Base-by-base conservation (phyloP, 2,113 vertebrate species). In the Saimiri boliviensis region DNA sequence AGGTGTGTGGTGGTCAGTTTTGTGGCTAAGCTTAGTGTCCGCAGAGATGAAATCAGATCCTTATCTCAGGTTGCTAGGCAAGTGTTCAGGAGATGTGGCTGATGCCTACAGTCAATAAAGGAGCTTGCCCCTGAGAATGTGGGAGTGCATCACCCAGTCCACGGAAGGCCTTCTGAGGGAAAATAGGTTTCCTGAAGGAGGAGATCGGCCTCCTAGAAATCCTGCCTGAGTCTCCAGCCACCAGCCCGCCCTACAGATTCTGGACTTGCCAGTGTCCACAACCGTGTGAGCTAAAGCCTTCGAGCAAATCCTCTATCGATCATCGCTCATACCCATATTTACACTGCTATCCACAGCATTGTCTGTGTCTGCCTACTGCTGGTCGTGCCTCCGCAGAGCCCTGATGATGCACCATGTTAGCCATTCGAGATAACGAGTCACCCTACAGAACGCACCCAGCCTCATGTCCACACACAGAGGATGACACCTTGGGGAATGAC, bases 201-300 rank as follows among this genome's bases (percentile, higher is more conserved):
- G 20, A 66, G 35, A 42, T 54, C 20, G 42, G 71, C 56, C 58
- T 49, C 23, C 5, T 27, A 66, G 42, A 68, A 13, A n/a, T 45
- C 37, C 14, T 27, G 0, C 76, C 19, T 5, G 47, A 71, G 74
- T 16, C 54, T 42, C 56, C 52, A 60, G 80, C 42, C 11, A 2
- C 19, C 9, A 32, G 79, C 32, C 80, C 13, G 5, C 9, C n/a
- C 17, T 12, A 1, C 8, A 37, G 76, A 42, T 68, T 40, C 23
- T 32, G 47, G 23, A 40, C 25, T 8, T 6, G 40, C 14, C 23
- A 9, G 52, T 3, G 1, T 13, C 3, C 35, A 23, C 7, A 1
- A 20, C 2, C 8, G 32, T 1, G 2, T 58, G 74, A 32, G 9
- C 35, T 7, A 16, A 5, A 6, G 49, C 30, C 23, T 23, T 79